Conservation (phyloP, 1,140 invertebrate species). For the Adelges cooleyi region DNA sequence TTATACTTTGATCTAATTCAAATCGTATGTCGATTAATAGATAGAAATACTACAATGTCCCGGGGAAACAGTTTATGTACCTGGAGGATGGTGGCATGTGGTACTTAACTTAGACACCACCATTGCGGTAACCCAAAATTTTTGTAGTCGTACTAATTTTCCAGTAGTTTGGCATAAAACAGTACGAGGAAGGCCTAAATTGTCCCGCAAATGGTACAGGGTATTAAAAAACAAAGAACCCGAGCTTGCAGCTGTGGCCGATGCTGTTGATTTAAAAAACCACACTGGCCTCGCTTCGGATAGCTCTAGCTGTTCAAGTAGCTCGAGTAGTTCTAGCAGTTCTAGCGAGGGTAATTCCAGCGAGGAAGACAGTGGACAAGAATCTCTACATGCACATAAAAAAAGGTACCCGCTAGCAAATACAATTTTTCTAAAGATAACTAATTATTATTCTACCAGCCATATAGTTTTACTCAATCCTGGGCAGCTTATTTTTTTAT, state of each 20-base stretch:
- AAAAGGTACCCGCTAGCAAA: too few relatives aligned
- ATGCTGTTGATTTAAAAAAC: constrained; percentile 71
- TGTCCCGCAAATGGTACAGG: constrained; percentile 75
- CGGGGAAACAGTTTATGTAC: constrained; percentile 97
- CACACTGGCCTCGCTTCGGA: constrained; percentile 88
- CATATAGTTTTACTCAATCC: too few relatives aligned
- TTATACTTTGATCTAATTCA: too few relatives aligned
- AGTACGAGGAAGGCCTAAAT: constrained; percentile 82
- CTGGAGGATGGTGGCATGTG: constrained; percentile 97
- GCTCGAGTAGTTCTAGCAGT: constrained; percentile 57
- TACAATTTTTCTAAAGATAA: too few relatives aligned
- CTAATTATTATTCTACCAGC: too few relatives aligned
- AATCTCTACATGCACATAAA: constrained; percentile 73
- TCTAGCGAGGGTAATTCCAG: constrained; percentile 47
- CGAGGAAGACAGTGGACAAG: constrained; percentile 60
- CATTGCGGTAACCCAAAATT: constrained; percentile 96
- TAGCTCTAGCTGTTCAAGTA: constrained; percentile 81
- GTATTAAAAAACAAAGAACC: constrained; percentile 62
- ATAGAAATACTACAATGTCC: constrained; percentile 94
- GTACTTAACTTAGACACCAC: constrained; percentile 93
- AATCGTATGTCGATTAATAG: constrained; percentile 38
- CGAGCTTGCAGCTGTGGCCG: constrained; percentile 70
- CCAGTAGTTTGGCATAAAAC: constrained; percentile 98
- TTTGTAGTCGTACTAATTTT: constrained; percentile 91
- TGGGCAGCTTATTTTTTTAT: too few relatives aligned